Base-by-base conservation (phyloP, 2,797 vertebrate genomes). In the Pangasius djambal region DNA sequence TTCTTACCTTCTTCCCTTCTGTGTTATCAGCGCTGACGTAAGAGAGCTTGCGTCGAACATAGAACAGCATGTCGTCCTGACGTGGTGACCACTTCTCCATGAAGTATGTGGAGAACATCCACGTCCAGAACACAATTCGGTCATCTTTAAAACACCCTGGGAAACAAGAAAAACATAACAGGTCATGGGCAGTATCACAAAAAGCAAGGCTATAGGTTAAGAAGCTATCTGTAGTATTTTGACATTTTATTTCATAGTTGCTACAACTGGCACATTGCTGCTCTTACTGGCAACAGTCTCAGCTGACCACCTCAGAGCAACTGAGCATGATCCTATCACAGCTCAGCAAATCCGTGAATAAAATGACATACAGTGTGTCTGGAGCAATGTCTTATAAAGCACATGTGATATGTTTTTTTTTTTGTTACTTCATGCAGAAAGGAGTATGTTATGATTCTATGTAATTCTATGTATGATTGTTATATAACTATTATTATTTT, bases 31-130 rank as follows among this genome's bases (percentile, higher is more conserved):
- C 91, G 5, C 93, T 86, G 13, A 94, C 92, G 0, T 97, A 98
- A 1, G 97, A 93, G 1, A 96, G 95, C 48, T 97, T 98, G 89
- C 97, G 95, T 6, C 98, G 98, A 74, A 99, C 98, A 0, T 99
- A 99, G 95, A 99, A 99, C 4, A 99, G 96, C 98, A 99, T 98
- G 90, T 99, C 98, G 0, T 99, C 98, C 94, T 99, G 98, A 2
- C 97, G 95, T 0, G 97, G 97, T 0, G 98, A 96, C 95, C 95
- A 96, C 87, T 97, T 98, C 96, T 99, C 98, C 98, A 99, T 99
- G 93, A 99, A 99, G 89, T 99, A 99, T 0, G 98, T 99, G 57
- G 98, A 99, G 93, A 99, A 99, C 98, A 99, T 99, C 98, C 98
- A 99, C 0, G 98, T 99, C 98, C 98, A 99, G 93, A 99, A 99